These are phyloP conservation scores for Ornithoptera alexandrae DNA, from an alignment of 2,888 invertebrate genomes.

Conservation along the genomic window DNA sequence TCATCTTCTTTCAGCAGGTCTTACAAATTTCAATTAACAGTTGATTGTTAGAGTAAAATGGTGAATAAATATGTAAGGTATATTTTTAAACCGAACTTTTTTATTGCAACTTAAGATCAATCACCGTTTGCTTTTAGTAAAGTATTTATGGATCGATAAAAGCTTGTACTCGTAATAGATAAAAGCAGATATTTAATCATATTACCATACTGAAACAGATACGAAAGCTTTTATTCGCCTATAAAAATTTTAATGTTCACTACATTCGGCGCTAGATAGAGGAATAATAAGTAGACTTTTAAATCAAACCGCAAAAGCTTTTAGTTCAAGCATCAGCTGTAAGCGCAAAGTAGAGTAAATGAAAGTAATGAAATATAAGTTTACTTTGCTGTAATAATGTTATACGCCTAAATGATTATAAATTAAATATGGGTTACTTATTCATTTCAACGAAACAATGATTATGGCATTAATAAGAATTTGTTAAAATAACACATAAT, in stretches of 20 bases:
- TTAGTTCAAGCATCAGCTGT: background rate
- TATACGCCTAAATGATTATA: background rate
- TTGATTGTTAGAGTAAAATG: too few species aligned
- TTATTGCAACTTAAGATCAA: too few species aligned
- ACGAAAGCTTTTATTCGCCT: background rate
- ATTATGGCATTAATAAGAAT: too few species aligned
- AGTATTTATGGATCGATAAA: background rate
- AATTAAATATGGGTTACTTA: too few species aligned
- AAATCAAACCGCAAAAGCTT: constrained; percentile 9
- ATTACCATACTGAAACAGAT: background rate
- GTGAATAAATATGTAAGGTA: too few species aligned
- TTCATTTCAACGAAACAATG: too few species aligned
- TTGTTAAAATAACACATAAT: too few species aligned
- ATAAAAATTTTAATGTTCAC: background rate
- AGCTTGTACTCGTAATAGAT: background rate
- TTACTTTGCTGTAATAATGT: background rate
- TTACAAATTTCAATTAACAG: too few species aligned
- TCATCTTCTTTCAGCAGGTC: too few species aligned
- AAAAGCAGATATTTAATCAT: background rate
- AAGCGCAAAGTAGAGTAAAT: constrained; percentile 1
- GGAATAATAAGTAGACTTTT: background rate
- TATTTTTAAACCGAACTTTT: too few species aligned
- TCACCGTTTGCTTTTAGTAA: background rate
- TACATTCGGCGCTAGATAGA: background rate
- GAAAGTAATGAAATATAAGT: background rate